Evolutionary conservation across 1,140 invertebrate genomes (phyloP).

Genomic region (Drosophila watanabei): DNA sequence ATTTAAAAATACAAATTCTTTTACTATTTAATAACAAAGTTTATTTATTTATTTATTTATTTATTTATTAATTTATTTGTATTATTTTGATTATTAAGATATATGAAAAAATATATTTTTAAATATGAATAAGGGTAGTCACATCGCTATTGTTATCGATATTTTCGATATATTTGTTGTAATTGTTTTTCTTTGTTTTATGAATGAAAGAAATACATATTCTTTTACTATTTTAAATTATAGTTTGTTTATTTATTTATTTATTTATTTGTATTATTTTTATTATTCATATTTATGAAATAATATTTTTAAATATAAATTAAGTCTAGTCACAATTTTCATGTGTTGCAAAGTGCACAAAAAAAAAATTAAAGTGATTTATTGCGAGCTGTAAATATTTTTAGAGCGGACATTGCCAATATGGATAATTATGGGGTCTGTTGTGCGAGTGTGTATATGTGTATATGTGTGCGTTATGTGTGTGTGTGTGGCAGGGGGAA

Average conservation of each 20-base stretch:
- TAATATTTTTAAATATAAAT: too few species aligned
- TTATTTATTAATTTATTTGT: too few species aligned
- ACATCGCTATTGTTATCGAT: too few species aligned
- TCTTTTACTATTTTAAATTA: too few species aligned
- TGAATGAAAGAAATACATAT: too few species aligned
- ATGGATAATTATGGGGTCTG: conserved; percentile 28
- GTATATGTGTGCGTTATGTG: not conserved
- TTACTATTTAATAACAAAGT: too few species aligned
- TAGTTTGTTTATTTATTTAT: too few species aligned
- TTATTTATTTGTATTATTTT: not conserved
- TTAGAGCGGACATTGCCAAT: conserved; percentile 25
- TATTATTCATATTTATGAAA: not conserved
- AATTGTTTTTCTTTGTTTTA: not conserved
- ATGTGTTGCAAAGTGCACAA: not conserved
- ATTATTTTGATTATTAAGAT: not conserved
- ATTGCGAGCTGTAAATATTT: not conserved
- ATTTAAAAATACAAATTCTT: too few species aligned
- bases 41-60: too few species aligned
- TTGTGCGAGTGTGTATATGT: not conserved
- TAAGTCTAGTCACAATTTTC: not conserved
- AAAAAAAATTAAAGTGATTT: conserved; percentile 7
- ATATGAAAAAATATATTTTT: not conserved
- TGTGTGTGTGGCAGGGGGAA: not conserved
- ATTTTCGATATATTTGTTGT: too few species aligned
- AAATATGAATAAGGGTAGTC: not conserved